Percentiles rank a stretch among this genome's conserved stretches.
phyloP scores from a whole-genome alignment of 2,113 vertebrate species.

The Bettongia penicillata region DNA sequence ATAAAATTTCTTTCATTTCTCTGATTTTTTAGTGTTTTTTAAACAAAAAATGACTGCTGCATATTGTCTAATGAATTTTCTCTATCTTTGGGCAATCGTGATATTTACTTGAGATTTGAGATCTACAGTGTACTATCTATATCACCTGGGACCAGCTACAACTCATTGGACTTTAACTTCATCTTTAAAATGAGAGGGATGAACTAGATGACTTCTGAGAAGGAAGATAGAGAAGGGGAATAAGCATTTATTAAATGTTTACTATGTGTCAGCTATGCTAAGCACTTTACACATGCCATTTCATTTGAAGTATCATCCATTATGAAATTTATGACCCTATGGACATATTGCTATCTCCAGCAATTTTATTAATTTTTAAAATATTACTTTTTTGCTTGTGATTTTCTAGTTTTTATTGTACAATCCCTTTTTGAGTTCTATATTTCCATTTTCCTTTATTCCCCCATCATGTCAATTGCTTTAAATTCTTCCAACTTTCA shows the following conservation, averaged over 20 bases:
- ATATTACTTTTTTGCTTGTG: background rate
- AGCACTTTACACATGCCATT: background rate
- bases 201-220: background rate
- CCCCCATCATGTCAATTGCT: background rate
- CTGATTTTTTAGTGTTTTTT: background rate
- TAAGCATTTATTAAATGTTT: background rate
- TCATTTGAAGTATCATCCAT: background rate
- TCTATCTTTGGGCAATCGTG: background rate
- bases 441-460: background rate
- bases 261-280: background rate
- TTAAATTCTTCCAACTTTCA: background rate
- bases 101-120: background rate
- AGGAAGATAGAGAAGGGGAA: background rate
- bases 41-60: background rate
- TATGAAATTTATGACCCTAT: background rate
- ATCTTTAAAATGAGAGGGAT: background rate
- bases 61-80: background rate
- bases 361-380: background rate
- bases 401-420: background rate
- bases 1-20: background rate
- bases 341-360: background rate
- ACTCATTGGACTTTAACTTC: background rate
- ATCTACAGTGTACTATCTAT: background rate
- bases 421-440: background rate
- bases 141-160: background rate